phyloP scores from a whole-genome alignment of 2,888 invertebrate genomes.

The Leistus spinibarbis region DNA sequence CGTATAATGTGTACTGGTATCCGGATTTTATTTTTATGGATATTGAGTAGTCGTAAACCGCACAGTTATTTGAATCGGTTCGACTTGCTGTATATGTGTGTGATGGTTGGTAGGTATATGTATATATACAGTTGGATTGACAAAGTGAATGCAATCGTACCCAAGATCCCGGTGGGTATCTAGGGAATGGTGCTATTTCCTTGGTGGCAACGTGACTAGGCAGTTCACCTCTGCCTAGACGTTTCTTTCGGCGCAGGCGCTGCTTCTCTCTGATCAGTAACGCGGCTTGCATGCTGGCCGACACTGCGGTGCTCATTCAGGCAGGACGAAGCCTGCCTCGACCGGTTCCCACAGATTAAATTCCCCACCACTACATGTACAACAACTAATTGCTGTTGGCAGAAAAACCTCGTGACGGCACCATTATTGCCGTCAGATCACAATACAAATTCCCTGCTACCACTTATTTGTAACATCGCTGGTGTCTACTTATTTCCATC shows the following conservation, averaged over 20 bases:
- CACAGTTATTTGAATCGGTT: not conserved
- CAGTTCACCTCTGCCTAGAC: constrained; percentile 77
- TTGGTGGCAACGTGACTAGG: constrained; percentile 88
- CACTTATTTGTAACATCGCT: not conserved
- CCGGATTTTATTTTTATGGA: too few relatives aligned
- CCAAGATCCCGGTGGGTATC: constrained; percentile 73
- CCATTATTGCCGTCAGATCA: constrained; percentile 19
- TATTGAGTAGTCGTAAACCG: too few relatives aligned
- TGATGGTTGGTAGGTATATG: not conserved
- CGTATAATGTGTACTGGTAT: too few relatives aligned
- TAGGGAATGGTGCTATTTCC: constrained; percentile 85
- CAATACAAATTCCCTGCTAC: not conserved
- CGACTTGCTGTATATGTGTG: not conserved
- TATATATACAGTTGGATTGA: not conserved
- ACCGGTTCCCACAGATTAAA: constrained; percentile 41
- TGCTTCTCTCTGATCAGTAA: constrained; percentile 90
- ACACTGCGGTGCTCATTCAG: constrained; percentile 59
- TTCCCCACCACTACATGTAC: constrained; percentile 35
- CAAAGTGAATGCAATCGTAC: constrained; percentile 48
- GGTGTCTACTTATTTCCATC: not conserved
- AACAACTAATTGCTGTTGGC: not conserved
- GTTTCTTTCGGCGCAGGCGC: constrained; percentile 82
- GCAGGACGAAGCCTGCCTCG: constrained; percentile 34
- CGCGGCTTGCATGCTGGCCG: constrained; percentile 89
- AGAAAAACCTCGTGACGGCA: not conserved